phyloP scores from a whole-genome alignment of 2,888 invertebrate genomes.

The Criorhina ranunculi region DNA sequence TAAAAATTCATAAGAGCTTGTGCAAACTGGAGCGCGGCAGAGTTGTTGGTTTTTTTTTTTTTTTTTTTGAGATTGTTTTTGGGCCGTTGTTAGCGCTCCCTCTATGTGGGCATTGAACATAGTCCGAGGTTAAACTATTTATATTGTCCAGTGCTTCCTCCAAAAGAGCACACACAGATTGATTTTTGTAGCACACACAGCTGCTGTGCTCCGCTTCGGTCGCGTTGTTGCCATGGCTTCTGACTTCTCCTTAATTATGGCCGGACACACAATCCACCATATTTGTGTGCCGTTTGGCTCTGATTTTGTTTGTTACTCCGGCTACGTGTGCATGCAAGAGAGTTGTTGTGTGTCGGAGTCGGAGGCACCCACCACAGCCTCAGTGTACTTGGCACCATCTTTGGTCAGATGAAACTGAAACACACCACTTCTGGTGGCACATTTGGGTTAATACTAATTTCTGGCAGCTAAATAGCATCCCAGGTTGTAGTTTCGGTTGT shows the following conservation, averaged over 20 bases:
- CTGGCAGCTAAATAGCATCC: conserved; percentile 72
- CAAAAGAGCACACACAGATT: conserved; percentile 54
- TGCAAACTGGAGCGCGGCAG: conserved; percentile 62
- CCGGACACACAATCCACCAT: conserved; percentile 66
- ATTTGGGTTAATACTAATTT: conserved; percentile 76
- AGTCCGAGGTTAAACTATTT: conserved; percentile 76
- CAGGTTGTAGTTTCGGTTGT: conserved; percentile 40
- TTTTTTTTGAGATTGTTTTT: conserved; percentile 49
- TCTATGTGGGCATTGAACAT: conserved; percentile 66
- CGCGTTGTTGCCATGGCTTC: conserved; percentile 68
- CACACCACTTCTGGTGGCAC: conserved; percentile 67
- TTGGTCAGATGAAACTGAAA: conserved; percentile 70
- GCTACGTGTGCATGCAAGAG: conserved; percentile 32
- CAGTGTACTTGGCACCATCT: conserved; percentile 64
- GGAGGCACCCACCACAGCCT: conserved; percentile 59
- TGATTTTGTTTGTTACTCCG: conserved; percentile 60
- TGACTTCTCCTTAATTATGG: conserved; percentile 76
- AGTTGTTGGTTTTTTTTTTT: conserved; percentile 24
- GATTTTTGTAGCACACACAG: conserved; percentile 55
- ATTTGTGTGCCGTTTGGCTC: conserved; percentile 58
- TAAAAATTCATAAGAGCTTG: conserved; percentile 75
- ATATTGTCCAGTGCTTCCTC: conserved; percentile 74
- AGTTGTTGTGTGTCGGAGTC: conserved; percentile 23
- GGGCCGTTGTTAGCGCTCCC: conserved; percentile 61
- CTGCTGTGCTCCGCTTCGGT: conserved; percentile 18